Percentiles rank a stretch among this genome's conserved stretches.
Evolutionary conservation across 2,888 invertebrate species (phyloP).

Genomic region (Eucera pruinosa): DNA sequence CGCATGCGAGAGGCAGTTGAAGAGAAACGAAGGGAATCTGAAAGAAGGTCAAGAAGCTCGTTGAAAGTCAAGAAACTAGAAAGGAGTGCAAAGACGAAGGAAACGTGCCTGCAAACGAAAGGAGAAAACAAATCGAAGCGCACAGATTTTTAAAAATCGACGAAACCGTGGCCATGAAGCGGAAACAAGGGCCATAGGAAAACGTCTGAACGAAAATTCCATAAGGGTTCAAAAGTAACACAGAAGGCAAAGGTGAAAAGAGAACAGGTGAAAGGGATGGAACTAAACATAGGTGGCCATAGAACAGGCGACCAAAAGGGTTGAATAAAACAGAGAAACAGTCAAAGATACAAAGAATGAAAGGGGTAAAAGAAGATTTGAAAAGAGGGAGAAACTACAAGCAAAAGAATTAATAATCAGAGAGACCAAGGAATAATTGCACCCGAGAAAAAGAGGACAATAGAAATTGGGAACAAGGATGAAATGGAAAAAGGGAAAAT

Average conservation of each 20-base stretch:
- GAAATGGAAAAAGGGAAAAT: background rate
- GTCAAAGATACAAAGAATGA: background rate
- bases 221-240: background rate
- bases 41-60: background rate
- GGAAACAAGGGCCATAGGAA: background rate
- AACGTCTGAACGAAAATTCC: background rate
- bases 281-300: background rate
- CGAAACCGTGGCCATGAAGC: background rate
- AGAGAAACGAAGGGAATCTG: background rate
- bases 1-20: constrained; percentile 2
- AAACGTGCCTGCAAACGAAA: no score
- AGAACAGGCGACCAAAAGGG: background rate
- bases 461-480: background rate
- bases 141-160: background rate
- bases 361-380: background rate
- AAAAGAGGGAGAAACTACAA: background rate
- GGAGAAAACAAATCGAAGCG: no score
- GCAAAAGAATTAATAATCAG: constrained; percentile 4
- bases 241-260: background rate
- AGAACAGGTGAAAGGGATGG: background rate
- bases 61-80: background rate
- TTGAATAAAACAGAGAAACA: constrained; percentile 12
- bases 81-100: no score
- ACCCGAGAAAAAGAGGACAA: background rate
- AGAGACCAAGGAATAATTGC: background rate